Conservation (phyloP, 1,140 invertebrate genomes). For the Sminthurinus signatus region DNA sequence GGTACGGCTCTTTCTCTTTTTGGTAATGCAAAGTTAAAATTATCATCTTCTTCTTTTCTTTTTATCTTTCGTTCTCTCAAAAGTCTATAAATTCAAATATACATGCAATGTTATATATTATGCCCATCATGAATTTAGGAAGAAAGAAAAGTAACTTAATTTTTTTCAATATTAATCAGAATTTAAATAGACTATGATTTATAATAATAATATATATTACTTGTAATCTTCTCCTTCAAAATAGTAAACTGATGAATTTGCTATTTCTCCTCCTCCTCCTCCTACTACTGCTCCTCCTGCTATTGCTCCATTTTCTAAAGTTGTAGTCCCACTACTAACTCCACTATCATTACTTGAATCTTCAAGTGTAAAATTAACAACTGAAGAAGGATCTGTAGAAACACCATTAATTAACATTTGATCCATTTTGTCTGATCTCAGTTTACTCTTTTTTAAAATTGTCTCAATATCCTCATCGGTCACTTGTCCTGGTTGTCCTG, state of each 20-base stretch:
- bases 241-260: constrained; percentile 1
- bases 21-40: not conserved
- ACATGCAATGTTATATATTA: not conserved
- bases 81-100: not conserved
- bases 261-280: too few relatives aligned
- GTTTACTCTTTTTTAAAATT: constrained; percentile 19
- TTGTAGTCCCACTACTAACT: not conserved
- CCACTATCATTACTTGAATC: not conserved
- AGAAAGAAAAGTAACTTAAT: not conserved
- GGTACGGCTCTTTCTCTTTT: not conserved
- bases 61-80: not conserved
- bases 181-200: not conserved
- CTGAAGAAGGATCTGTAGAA: too few relatives aligned
- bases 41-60: not conserved
- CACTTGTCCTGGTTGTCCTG: constrained; percentile 5
- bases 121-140: not conserved
- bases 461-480: constrained; percentile 35
- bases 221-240: constrained; percentile 35
- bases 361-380: constrained; percentile 22
- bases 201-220: constrained; percentile 8
- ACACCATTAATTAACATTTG: not conserved
- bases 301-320: not conserved
- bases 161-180: not conserved
- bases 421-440: constrained; percentile 9
- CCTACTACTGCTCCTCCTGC: too few relatives aligned